Percentiles rank a stretch among this genome's conserved stretches.
Evolutionary conservation across 2,797 vertebrate genomes (phyloP).

Genomic region (Sebastes diploproa): DNA sequence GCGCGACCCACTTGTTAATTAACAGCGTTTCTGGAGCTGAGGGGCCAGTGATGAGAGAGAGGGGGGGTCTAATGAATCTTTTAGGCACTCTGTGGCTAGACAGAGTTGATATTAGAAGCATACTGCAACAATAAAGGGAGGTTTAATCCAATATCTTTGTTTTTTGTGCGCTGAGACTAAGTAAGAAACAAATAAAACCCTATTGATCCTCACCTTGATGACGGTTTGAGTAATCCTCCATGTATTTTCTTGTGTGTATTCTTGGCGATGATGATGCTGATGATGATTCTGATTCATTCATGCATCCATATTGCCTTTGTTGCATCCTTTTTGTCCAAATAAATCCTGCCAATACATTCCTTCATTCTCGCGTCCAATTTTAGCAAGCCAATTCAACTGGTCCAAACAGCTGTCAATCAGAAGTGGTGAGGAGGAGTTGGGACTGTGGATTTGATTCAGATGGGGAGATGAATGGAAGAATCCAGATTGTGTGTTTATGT

Average conservation of each 20-base stretch:
- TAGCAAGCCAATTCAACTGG: slow-evolving; percentile 32
- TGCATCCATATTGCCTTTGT: slow-evolving; percentile 31
- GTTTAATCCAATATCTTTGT: background rate
- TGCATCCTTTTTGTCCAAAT: slow-evolving; percentile 19
- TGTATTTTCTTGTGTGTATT: slow-evolving; percentile 13
- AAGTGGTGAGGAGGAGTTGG: slow-evolving; percentile 20
- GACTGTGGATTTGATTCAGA: background rate
- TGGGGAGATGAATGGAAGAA: slow-evolving; percentile 49
- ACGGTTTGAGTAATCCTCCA: slow-evolving; percentile 20
- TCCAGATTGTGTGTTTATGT: slow-evolving; percentile 53
- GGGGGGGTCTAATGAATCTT: slow-evolving; percentile 32
- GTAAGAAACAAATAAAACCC: background rate
- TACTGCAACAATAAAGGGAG: slow-evolving; percentile 3
- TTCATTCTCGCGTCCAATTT: slow-evolving; percentile 40
- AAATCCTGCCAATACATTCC: slow-evolving; percentile 36
- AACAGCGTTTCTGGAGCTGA: slow-evolving; percentile 55
- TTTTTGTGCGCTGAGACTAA: background rate
- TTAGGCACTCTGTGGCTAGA: background rate
- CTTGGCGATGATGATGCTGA: slow-evolving; percentile 12
- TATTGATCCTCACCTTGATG: slow-evolving; percentile 60
- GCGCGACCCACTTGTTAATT: slow-evolving; percentile 64
- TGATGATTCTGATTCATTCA: slow-evolving; percentile 30
- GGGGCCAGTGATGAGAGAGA: slow-evolving; percentile 21
- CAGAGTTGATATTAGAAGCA: background rate
- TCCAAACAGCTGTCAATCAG: slow-evolving; percentile 45